Base-by-base conservation (phyloP, 2,113 vertebrate species). In the Corydoras sp. region DNA sequence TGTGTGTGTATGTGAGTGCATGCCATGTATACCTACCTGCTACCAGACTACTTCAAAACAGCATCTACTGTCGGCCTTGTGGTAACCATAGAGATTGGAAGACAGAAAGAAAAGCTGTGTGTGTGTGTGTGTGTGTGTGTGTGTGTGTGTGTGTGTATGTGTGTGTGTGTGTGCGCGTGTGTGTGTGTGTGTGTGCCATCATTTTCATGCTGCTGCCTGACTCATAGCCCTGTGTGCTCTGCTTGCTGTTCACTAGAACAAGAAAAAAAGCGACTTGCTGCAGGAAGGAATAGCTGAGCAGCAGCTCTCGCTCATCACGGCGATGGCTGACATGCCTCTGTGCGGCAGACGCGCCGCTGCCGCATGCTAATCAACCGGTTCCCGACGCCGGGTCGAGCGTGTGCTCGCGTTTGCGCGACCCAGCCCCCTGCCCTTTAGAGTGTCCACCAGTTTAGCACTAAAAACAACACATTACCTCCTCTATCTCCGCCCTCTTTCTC, bases 401-500 rank as follows among this genome's bases (percentile, higher is more conserved):
- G 1, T 43, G 35, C 35, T 43, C 35, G 35, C 2, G 7, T 43
- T 43, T 43, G 35, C 35, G 7, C 35, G 7, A 43, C 35, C 35
- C 4, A 43, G 35, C 35, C 35, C 35, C 35, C 35, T 43, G 35
- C 35, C 35, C 35, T 43, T 43, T 43, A 43, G 7, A 43, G 35
- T 43, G 35, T 8, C 35, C 35, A 43, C 7, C 35, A 43, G 35
- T 43, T 43, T 8, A 43, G 35, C 35, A 79, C n/a, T 60, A 18
- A 18, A 24, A 54, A 5, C 7, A 62, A 14, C 61, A 15, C 10
- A 24, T 56, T 76, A 88, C 88, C 86, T 89, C 80, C 31, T 90
- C 87, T 63, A 91, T 89, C 73, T 89, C 86, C 62, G 63, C 81
- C 81, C 86, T 87, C 79, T 87, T 90, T 71, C 77, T 80, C 18